Evolutionary conservation across 2,113 vertebrate species (phyloP).

Genomic region (Hydrochoerus hydrochaeris): DNA sequence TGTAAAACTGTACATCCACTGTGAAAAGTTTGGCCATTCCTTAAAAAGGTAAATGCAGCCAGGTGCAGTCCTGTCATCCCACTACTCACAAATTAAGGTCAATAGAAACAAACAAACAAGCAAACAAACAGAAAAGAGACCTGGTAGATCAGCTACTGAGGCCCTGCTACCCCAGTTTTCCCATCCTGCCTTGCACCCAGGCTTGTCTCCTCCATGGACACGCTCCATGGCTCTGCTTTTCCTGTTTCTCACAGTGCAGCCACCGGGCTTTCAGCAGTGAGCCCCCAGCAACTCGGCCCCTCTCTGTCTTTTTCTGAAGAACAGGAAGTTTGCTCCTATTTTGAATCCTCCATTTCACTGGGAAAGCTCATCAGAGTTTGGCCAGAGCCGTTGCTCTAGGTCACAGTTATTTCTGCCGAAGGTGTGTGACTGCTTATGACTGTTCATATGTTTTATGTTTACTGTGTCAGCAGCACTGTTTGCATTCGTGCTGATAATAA

Average conservation of each 20-base stretch:
- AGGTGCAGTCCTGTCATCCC: not conserved
- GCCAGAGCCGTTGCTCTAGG: not conserved
- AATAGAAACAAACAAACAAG: not conserved
- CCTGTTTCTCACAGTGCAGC: not conserved
- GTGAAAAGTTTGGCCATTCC: not conserved
- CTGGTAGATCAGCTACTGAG: too few species aligned
- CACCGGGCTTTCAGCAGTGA: not conserved
- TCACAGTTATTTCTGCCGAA: not conserved
- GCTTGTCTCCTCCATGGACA: rapidly evolving
- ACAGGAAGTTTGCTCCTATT: not conserved
- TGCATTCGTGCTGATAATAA: conserved; percentile 59
- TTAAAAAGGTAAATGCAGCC: not conserved
- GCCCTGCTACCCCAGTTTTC: not conserved
- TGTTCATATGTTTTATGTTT: not conserved
- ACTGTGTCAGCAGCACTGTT: not conserved
- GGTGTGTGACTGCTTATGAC: conserved; percentile 26
- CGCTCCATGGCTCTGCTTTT: not conserved
- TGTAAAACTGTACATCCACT: not conserved
- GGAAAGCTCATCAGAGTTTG: not conserved
- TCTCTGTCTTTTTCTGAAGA: not conserved
- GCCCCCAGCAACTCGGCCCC: rapidly evolving
- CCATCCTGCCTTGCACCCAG: not conserved
- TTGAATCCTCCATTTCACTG: not conserved
- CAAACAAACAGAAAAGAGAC: not conserved
- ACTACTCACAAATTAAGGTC: not conserved